Evolutionary conservation across 2,113 vertebrate genomes (phyloP), one percentile per base, ranked within the genome.

Genomic region (Promerops cafer): DNA sequence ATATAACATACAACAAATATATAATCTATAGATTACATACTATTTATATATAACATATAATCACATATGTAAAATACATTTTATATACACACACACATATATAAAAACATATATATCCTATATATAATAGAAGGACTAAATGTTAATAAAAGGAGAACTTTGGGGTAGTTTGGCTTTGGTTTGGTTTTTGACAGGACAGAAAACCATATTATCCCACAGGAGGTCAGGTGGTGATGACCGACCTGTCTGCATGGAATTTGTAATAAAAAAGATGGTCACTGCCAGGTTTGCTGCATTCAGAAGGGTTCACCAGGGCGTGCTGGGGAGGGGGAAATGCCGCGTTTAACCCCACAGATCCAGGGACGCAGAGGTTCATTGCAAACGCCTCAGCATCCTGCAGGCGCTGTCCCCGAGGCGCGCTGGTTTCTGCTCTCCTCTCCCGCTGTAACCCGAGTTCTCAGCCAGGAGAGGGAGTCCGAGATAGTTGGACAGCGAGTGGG

Each of bases 391-490:
- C 35, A 16, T 26, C 35, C 39, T 14, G 30, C 65, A 39, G 40
- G 45, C 9, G 7, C 23, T 8, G 79, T 53, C 54, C 22, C 35
- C 1, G 7, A 20, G 15, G 49, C n/a, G 2, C 7, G 0, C 16
- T 28, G 27, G 3, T 40, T 21, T 37, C 50, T 60, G 30, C 30
- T n/a, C 30, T 13, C 21, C 18, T 5, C 53, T 57, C 33, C 9
- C 19, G 35, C 44, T 92, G 90, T 66, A 76, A 28, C 10, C 52
- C 3, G 50, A 11, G 31, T 12, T 66, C 68, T 45, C 60, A 47
- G 61, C 91, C 97, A 87, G 92, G 54, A 96, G 96, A 97, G 96
- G 95, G 97, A 96, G 95, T 26, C 94, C 50, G 56, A 74, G 87
- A 39, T 11, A 83, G 66, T 3, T 26, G 37, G 49, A 81, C 64